These are phyloP conservation scores for Callosobruchus maculatus DNA, from an alignment of 2,888 invertebrate genomes.

Conservation along the genomic window DNA sequence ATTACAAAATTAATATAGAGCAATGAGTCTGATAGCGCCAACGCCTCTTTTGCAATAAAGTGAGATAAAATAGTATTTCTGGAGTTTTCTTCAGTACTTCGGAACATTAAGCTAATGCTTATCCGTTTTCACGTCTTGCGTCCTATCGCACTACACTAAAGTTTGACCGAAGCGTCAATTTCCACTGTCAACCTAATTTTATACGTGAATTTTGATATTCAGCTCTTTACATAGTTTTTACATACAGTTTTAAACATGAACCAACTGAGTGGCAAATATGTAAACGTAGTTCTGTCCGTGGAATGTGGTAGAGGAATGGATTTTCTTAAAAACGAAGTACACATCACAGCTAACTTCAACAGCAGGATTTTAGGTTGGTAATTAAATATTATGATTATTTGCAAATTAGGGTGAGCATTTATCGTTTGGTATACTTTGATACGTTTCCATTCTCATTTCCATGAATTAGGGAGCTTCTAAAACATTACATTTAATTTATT, in stretches of 20 bases:
- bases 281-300: conserved; percentile 64
- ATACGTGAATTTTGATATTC: neutral
- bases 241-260: conserved; percentile 51
- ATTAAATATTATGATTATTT: neutral
- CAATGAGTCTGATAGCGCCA: no score
- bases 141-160: neutral
- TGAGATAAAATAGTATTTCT: no score
- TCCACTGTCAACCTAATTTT: neutral
- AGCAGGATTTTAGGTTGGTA: conserved; percentile 37
- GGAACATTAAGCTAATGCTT: no score
- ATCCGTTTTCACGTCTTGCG: no score
- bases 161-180: neutral
- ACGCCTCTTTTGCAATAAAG: no score
- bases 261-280: conserved; percentile 59
- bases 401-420: no score
- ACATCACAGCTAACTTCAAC: conserved; percentile 43
- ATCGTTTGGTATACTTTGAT: no score
- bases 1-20: no score
- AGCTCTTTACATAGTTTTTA: neutral
- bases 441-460: no score
- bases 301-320: conserved; percentile 60
- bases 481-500: no score
- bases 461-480: no score
- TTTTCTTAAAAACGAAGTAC: conserved; percentile 36
- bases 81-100: no score